Conservation (phyloP, 2,797 vertebrate species). For the Muscicapa striata region DNA sequence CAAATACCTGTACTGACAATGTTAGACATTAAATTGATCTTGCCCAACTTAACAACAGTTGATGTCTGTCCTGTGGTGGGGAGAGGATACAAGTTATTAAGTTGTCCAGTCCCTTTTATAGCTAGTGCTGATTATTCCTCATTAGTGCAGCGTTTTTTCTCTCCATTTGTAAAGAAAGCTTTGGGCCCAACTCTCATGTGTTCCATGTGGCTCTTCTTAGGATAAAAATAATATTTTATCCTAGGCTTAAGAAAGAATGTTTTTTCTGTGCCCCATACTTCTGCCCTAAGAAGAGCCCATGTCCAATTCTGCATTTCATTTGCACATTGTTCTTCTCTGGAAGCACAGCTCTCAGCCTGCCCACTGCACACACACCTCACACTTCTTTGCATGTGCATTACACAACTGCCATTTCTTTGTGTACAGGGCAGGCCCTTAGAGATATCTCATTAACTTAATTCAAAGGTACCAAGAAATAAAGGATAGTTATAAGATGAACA, state of each 20-base stretch:
- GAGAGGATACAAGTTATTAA: neutral
- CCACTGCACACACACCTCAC: conserved; percentile 60
- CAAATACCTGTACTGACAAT: neutral
- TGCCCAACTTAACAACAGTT: neutral
- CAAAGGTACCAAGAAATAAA: conserved; percentile 26
- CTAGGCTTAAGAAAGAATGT: neutral
- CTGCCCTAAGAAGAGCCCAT: conserved; percentile 69
- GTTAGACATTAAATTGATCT: neutral
- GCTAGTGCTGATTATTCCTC: neutral
- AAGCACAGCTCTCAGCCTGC: conserved; percentile 65
- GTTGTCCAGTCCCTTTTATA: neutral
- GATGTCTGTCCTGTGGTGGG: neutral
- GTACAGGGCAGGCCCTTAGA: conserved; percentile 23
- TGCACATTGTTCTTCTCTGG: conserved; percentile 67
- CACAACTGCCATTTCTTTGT: conserved; percentile 54
- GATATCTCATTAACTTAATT: conserved; percentile 15
- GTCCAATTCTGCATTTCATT: conserved; percentile 67
- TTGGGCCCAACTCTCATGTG: conserved; percentile 70
- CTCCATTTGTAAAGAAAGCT: conserved; percentile 62
- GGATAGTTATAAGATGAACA: conserved; percentile 31
- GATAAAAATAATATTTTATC: conserved; percentile 34
- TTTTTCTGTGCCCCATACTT: conserved; percentile 1
- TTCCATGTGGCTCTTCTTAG: conserved; percentile 71
- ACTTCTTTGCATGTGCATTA: conserved; percentile 75
- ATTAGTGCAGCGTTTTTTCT: conserved; percentile 52